Percentiles rank a stretch among this genome's conserved stretches.
Evolutionary conservation across 2,888 invertebrate genomes (phyloP).

Genomic region (Helobdella robusta): DNA sequence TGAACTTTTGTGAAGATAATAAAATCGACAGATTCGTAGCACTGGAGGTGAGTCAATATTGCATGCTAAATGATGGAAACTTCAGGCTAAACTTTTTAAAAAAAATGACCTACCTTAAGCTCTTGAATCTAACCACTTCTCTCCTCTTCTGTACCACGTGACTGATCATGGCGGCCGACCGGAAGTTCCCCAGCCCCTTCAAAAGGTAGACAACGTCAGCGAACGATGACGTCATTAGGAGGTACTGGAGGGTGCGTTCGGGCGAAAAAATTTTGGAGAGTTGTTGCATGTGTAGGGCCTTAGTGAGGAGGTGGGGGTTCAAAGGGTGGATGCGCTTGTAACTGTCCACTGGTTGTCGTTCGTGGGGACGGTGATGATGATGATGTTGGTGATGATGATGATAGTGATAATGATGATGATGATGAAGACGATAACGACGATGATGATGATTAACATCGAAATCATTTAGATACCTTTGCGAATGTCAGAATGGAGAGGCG

Average conservation of each 20-base stretch:
- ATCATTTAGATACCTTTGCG: neutral
- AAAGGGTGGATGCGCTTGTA: neutral
- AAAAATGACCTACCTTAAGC: too few relatives aligned
- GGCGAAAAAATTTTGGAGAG: neutral
- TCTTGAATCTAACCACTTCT: neutral
- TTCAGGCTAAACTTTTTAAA: too few relatives aligned
- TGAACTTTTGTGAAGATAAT: too few relatives aligned
- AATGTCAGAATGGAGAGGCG: constrained; percentile 10
- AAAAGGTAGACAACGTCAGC: neutral
- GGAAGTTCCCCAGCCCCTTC: neutral
- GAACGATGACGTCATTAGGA: neutral
- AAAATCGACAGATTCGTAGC: too few relatives aligned
- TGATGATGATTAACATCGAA: neutral
- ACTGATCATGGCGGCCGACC: constrained; percentile 1
- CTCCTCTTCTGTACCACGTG: constrained; percentile 3
- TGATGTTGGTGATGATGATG: neutral
- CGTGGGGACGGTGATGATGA: neutral
- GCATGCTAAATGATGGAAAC: too few relatives aligned
- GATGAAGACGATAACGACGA: neutral
- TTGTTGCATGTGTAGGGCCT: constrained; percentile 7
- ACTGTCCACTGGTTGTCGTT: neutral
- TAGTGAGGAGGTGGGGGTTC: constrained; percentile 5
- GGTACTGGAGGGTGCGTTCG: constrained; percentile 15
- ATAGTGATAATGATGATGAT: constrained; percentile 2
- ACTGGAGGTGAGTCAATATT: too few relatives aligned